Conservation (phyloP, 92 coral and sea anemone species). For the Virgularia gustaviana region DNA sequence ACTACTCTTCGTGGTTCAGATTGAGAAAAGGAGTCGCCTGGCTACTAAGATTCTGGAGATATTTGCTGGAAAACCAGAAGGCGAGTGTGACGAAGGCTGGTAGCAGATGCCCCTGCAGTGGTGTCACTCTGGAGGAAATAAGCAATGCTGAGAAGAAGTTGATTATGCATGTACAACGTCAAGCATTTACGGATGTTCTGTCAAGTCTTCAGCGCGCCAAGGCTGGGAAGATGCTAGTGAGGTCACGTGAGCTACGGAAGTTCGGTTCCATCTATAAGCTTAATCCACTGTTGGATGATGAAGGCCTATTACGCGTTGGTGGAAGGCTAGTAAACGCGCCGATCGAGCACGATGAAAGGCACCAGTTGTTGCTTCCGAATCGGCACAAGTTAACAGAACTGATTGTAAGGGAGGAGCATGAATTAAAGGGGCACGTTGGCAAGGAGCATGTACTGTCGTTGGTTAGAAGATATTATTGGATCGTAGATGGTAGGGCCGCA, state of each 20-base stretch:
- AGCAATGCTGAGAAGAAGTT: conserved; percentile 30
- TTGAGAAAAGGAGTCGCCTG: neutral
- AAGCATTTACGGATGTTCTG: conserved; percentile 29
- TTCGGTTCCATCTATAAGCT: neutral
- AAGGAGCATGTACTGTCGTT: too few relatives aligned
- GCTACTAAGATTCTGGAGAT: too few relatives aligned
- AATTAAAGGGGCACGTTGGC: neutral
- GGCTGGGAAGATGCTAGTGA: neutral
- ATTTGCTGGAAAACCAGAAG: neutral
- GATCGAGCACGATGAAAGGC: neutral
- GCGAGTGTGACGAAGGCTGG: neutral
- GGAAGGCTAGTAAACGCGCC: neutral
- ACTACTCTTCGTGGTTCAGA: too few relatives aligned
- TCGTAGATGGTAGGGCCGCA: too few relatives aligned
- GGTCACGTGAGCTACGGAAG: neutral
- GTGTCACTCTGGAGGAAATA: neutral
- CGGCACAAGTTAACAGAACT: neutral
- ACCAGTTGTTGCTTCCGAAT: neutral
- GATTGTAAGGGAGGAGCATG: neutral
- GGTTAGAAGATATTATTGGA: too few relatives aligned
- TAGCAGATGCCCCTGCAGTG: neutral
- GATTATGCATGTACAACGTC: conserved; percentile 39
- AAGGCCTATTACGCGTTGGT: conserved; percentile 4
- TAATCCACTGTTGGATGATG: neutral
- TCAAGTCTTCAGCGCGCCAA: neutral